phyloP scores from a whole-genome alignment of 2,113 vertebrate genomes.

The Saguinus midas region DNA sequence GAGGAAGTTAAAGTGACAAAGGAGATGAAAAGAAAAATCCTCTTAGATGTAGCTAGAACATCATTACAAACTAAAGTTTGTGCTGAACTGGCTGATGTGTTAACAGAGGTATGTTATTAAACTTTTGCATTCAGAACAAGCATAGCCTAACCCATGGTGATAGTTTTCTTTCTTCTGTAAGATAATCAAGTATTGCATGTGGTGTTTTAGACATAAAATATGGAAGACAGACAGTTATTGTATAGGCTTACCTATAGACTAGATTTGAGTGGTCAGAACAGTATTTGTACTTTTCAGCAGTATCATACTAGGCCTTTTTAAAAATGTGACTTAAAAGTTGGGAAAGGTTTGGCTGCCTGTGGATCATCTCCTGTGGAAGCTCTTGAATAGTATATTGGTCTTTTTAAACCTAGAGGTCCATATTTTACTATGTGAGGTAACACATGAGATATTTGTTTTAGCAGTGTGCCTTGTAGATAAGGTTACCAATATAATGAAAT shows the following conservation, averaged over 20 bases:
- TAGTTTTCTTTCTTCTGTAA: conserved; percentile 39
- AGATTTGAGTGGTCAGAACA: background rate
- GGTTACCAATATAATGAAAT: background rate
- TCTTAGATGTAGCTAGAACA: conserved; percentile 93
- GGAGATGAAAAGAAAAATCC: conserved; percentile 95
- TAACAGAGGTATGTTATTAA: conserved; percentile 89
- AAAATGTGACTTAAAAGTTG: background rate
- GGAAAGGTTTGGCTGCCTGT: background rate
- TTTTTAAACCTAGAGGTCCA: background rate
- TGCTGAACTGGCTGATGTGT: conserved; percentile 90
- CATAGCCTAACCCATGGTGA: background rate
- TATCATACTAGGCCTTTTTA: background rate
- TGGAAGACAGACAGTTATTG: background rate
- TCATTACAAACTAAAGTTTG: conserved; percentile 97
- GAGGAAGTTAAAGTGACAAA: conserved; percentile 92
- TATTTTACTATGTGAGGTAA: background rate
- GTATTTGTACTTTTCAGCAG: background rate
- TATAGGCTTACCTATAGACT: background rate
- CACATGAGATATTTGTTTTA: background rate
- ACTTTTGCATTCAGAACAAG: background rate
- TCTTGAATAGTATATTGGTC: background rate
- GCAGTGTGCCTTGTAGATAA: background rate
- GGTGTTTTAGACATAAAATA: background rate
- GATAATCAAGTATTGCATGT: background rate
- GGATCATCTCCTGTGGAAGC: background rate